Evolutionary conservation across 2,113 vertebrate species (phyloP).

Genomic region (Gambusia affinis): DNA sequence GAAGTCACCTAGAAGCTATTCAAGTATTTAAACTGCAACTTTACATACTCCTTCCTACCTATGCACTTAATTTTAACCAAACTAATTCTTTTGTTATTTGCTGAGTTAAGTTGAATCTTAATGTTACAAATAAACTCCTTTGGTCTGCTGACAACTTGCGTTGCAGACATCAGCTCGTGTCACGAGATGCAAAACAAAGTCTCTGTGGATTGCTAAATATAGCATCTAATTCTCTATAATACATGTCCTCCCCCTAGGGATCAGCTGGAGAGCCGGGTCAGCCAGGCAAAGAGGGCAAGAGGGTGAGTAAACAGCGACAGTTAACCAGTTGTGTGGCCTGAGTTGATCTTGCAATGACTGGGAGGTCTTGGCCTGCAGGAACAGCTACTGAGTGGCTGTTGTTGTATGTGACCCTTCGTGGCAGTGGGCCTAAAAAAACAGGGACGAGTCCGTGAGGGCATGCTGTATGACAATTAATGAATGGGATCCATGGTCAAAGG

Average conservation of each 20-base stretch:
- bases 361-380: constrained; percentile 54
- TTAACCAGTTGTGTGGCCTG: constrained; percentile 60
- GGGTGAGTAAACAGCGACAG: constrained; percentile 89
- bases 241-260: constrained; percentile 75
- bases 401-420: constrained; percentile 49
- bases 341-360: constrained; percentile 36
- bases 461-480: constrained; percentile 66
- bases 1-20: constrained; percentile 43
- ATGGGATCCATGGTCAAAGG: constrained; percentile 40
- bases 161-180: constrained; percentile 48
- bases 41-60: constrained; percentile 14
- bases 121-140: constrained; percentile 31
- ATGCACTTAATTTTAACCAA: constrained; percentile 33
- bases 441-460: constrained; percentile 26
- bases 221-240: constrained; percentile 33
- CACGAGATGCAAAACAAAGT: constrained; percentile 13
- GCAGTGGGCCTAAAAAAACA: constrained; percentile 27
- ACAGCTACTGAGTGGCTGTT: constrained; percentile 73
- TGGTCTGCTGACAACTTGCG: constrained; percentile 53
- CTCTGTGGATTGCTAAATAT: constrained; percentile 1
- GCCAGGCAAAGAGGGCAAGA: constrained; percentile 93
- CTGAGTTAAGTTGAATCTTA: constrained; percentile 4
- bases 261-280: constrained; percentile 81
- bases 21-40: constrained; percentile 22
- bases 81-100: not conserved